Conservation (phyloP, 2,888 invertebrate species). For the Subacronicta megacephala region DNA sequence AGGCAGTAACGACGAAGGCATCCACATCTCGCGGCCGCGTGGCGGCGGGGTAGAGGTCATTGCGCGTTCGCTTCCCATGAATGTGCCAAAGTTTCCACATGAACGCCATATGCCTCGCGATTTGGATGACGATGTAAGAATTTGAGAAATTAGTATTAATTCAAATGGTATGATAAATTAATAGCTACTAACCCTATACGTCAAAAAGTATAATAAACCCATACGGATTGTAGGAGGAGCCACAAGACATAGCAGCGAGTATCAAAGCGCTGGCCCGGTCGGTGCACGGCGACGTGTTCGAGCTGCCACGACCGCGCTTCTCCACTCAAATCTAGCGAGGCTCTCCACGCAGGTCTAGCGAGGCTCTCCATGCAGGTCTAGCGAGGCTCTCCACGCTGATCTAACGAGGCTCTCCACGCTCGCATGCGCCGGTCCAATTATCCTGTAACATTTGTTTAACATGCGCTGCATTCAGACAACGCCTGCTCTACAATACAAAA, state of each 20-base stretch:
- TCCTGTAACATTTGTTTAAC: conserved; percentile 37
- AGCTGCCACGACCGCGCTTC: conserved; percentile 95
- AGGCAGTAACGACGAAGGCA: conserved; percentile 90
- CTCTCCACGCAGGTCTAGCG: conserved; percentile 92
- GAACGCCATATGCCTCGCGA: conserved; percentile 68
- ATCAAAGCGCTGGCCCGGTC: conserved; percentile 97
- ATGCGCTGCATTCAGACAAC: conserved; percentile 37
- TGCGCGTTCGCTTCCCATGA: conserved; percentile 94
- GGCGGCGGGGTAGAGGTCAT: conserved; percentile 85
- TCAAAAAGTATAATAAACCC: not conserved
- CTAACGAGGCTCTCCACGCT: conserved; percentile 78
- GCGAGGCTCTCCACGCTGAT: conserved; percentile 91
- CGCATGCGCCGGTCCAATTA: conserved; percentile 7
- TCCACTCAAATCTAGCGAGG: conserved; percentile 93
- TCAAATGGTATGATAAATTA: not conserved
- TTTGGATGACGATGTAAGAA: conserved; percentile 88
- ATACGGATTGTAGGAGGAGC: conserved; percentile 86
- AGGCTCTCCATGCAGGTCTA: conserved; percentile 92
- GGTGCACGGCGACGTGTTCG: conserved; percentile 97
- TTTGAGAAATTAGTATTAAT: not conserved
- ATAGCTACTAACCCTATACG: not conserved
- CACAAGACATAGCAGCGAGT: conserved; percentile 96
- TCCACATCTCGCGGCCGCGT: conserved; percentile 88
- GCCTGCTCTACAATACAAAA: conserved; percentile 52
- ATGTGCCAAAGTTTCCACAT: conserved; percentile 91